phyloP scores from a whole-genome alignment of 2,888 invertebrate species.

The Keiferia lycopersicella region DNA sequence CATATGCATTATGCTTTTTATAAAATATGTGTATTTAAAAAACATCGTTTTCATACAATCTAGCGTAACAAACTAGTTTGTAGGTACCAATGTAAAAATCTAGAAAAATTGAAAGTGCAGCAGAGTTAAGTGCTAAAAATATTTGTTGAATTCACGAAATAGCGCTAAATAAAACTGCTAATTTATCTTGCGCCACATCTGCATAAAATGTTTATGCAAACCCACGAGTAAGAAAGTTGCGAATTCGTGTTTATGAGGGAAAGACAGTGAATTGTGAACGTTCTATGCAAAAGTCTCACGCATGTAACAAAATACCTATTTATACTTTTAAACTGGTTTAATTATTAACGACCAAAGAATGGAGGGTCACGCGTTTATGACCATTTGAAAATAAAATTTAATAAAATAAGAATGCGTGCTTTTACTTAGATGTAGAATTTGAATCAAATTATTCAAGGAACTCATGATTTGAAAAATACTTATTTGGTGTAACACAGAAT shows the following conservation, averaged over 20 bases:
- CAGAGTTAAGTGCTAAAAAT: background rate
- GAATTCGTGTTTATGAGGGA: slow-evolving; percentile 21
- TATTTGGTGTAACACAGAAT: too few species aligned
- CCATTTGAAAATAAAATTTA: too few species aligned
- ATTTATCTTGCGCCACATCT: slow-evolving; percentile 15
- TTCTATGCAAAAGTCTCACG: slow-evolving; percentile 28
- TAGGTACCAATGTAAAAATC: too few species aligned
- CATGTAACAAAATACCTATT: slow-evolving; percentile 3
- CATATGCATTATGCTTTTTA: too few species aligned
- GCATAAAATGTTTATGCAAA: slow-evolving; percentile 16
- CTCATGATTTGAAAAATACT: too few species aligned
- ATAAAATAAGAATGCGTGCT: too few species aligned
- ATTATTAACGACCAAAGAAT: background rate
- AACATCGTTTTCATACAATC: too few species aligned
- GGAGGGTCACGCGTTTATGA: background rate
- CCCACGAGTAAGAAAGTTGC: slow-evolving; percentile 6
- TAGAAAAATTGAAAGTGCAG: too few species aligned
- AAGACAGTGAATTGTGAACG: slow-evolving; percentile 16
- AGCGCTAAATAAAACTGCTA: slow-evolving; percentile 14
- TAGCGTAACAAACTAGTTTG: too few species aligned
- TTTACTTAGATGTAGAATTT: too few species aligned
- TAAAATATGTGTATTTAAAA: too few species aligned
- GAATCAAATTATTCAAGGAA: too few species aligned
- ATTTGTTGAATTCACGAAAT: background rate
- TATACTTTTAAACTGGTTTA: background rate